Conservation (phyloP, 2,888 invertebrate genomes). For the Magallana nippona region DNA sequence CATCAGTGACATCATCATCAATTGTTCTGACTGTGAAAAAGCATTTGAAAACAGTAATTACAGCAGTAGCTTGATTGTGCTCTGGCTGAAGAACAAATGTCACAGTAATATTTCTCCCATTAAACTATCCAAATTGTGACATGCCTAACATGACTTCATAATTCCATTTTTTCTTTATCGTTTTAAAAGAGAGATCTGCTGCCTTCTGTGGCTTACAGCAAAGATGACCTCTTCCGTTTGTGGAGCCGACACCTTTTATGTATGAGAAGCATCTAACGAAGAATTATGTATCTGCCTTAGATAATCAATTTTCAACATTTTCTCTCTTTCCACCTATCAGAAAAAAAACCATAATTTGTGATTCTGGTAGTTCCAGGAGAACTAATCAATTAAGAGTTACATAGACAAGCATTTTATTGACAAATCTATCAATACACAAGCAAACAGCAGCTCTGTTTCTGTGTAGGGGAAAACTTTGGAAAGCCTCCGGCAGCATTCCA, state of each 20-base stretch:
- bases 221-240: neutral
- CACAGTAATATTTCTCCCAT: conserved; percentile 18
- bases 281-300: neutral
- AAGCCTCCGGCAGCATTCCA: neutral
- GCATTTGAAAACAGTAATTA: conserved; percentile 31
- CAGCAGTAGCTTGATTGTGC: conserved; percentile 12
- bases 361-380: neutral
- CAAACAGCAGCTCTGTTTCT: conserved; percentile 5
- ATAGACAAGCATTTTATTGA: conserved; percentile 27
- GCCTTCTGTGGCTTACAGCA: neutral
- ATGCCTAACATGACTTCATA: neutral
- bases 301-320: conserved; percentile 17
- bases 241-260: neutral
- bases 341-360: conserved; percentile 8
- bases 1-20: conserved; percentile 29
- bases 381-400: conserved; percentile 25
- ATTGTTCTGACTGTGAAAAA: conserved; percentile 32
- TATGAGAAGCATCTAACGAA: neutral
- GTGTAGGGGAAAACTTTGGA: neutral
- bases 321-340: neutral
- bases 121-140: neutral
- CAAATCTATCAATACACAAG: neutral
- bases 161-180: neutral
- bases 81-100: neutral
- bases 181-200: neutral